Percentiles rank a stretch among this genome's conserved stretches.
phyloP scores from a whole-genome alignment of 92 coral and sea anemone genomes.

The Blastomussa wellsi region DNA sequence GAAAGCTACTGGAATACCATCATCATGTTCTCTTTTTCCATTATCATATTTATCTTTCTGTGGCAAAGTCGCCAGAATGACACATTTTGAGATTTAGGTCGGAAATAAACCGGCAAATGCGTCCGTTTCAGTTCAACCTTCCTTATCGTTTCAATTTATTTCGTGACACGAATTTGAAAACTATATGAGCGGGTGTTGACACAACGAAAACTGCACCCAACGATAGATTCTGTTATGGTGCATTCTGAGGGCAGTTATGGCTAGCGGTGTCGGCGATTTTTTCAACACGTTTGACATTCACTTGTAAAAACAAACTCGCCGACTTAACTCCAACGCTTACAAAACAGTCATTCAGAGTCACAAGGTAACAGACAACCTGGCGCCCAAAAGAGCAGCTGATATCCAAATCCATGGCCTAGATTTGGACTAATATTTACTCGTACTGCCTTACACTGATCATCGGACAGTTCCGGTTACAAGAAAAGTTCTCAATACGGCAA shows the following conservation, averaged over 20 bases:
- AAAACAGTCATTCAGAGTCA: conserved; percentile 6
- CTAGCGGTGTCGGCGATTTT: neutral
- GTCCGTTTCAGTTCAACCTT: neutral
- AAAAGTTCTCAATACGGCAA: conserved; percentile 40
- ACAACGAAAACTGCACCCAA: conserved; percentile 1
- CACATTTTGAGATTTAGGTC: neutral
- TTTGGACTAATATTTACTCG: conserved; percentile 39
- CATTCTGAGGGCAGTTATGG: neutral
- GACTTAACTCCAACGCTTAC: neutral
- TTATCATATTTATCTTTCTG: neutral
- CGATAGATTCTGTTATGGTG: conserved; percentile 21
- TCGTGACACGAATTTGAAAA: conserved; percentile 26
- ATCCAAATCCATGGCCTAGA: conserved; percentile 30
- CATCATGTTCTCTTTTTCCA: no score
- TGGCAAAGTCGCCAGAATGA: neutral
- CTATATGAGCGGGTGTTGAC: conserved; percentile 41
- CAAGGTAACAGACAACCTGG: conserved; percentile 20
- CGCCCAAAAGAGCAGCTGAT: conserved; percentile 30
- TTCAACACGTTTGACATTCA: neutral
- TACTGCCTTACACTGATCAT: conserved; percentile 21
- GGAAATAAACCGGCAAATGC: conserved; percentile 3
- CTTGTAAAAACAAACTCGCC: neutral
- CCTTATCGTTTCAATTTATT: neutral
- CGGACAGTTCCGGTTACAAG: conserved; percentile 49
- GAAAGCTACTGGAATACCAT: neutral